Evolutionary conservation across 2,888 invertebrate species (phyloP).

Genomic region (Gymnosoma rotundatum): DNA sequence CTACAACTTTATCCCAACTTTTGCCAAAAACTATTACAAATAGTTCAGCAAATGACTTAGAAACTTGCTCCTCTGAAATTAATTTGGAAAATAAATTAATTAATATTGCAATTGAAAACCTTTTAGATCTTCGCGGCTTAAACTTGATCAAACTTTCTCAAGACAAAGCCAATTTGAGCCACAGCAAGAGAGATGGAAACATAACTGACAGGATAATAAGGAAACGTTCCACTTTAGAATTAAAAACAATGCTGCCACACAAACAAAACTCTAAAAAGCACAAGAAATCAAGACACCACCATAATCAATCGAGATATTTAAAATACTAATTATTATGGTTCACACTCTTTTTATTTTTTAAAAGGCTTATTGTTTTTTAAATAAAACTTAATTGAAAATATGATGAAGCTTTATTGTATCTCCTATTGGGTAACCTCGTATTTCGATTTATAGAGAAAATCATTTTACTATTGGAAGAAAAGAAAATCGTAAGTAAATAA

Average conservation of each 20-base stretch:
- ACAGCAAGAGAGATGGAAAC: neutral
- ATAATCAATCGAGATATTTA: neutral
- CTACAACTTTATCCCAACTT: slow-evolving; percentile 10
- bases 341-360: neutral
- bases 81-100: slow-evolving; percentile 29
- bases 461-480: too few species aligned
- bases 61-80: neutral
- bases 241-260: neutral
- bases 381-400: too few species aligned
- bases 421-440: too few species aligned
- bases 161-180: neutral
- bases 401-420: too few species aligned
- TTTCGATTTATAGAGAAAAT: too few species aligned
- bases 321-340: neutral
- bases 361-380: too few species aligned
- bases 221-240: neutral
- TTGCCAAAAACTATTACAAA: neutral
- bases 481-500: too few species aligned
- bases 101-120: slow-evolving; percentile 12
- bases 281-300: neutral
- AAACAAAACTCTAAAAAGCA: neutral
- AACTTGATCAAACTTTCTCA: neutral
- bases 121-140: neutral
- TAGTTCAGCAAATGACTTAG: neutral
- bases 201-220: neutral